Evolutionary conservation across 1,140 invertebrate genomes (phyloP), one percentile per base, ranked within the genome.

Genomic region (Penaeus chinensis): DNA sequence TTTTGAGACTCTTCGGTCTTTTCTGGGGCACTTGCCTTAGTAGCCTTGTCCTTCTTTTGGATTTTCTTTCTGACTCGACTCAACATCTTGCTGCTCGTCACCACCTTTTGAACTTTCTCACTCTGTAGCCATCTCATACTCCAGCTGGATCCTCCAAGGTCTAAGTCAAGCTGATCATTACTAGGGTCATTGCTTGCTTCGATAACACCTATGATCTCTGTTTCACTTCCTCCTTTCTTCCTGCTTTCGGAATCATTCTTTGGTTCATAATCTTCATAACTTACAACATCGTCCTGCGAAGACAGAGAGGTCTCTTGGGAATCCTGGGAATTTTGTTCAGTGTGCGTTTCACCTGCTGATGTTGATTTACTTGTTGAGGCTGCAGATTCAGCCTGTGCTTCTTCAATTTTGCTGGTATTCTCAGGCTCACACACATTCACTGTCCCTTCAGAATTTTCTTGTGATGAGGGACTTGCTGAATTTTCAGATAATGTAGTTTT

Each of bases 41-140:
- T 84, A 10, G 65, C 84, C 24, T 86, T 89, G 18, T 85, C 87
- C 69, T 90, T 90, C n/a, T 42, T 77, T 61, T 91, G 91, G 20
- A 91, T 89, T 74, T 91, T 91, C 82, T 89, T 91, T n/a, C 91
- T 88, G 37, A 92, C 86, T 65, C 90, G 87, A 32, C 91, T 91
- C 27, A 89, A 78, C 90, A 91, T 91, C 84, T 91, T 91, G 69
- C 89, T 91, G 60, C 91, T 90, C 18, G 91, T 91, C 11, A 91
- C 91, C 19, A 91, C 90, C 37, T 91, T 91, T 69, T 91, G 91
- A 7, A 92, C 91, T 74, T 90, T 91, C 76, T 91, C 90, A 81
- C 90, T 91, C 65, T 91, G 87, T 65, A 91, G 91, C 91, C 91
- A 92, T 74, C 91, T 76, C 74, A 91, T 90, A 62, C 91, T 91